These are phyloP conservation scores for Pempheris klunzingeri DNA, from an alignment of 2,797 vertebrate species.

Conservation along the genomic window DNA sequence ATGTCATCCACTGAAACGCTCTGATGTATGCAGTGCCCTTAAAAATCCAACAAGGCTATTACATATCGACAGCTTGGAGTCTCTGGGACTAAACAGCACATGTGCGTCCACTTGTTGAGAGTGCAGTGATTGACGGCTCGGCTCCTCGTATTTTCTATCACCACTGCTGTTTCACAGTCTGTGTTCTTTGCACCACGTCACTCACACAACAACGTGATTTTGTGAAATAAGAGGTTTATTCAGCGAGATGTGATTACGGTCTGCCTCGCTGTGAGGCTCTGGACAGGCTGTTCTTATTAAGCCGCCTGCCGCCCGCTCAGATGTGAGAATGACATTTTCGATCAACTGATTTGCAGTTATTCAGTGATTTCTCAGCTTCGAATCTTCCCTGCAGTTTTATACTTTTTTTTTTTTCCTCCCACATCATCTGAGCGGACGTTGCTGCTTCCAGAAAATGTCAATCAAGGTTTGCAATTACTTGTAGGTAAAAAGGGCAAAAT, in stretches of 20 bases:
- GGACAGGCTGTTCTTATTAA: constrained; percentile 48
- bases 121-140: constrained; percentile 29
- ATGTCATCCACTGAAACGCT: background rate
- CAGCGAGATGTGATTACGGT: constrained; percentile 44
- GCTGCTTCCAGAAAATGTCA: background rate
- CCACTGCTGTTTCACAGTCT: constrained; percentile 55
- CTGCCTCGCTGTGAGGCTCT: constrained; percentile 29
- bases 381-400: background rate
- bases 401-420: background rate
- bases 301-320: constrained; percentile 29
- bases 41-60: background rate
- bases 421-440: background rate
- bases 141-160: constrained; percentile 13
- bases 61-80: background rate
- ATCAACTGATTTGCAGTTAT: constrained; percentile 30
- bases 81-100: background rate
- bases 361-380: constrained; percentile 1
- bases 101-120: constrained; percentile 11
- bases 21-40: background rate
- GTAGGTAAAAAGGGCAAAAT: background rate
- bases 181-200: constrained; percentile 49
- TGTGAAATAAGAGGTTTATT: constrained; percentile 57
- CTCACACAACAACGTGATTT: constrained; percentile 60
- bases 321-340: constrained; percentile 48
- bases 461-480: background rate